Conservation (phyloP, 1,140 invertebrate genomes). For the Solenopsis invicta region DNA sequence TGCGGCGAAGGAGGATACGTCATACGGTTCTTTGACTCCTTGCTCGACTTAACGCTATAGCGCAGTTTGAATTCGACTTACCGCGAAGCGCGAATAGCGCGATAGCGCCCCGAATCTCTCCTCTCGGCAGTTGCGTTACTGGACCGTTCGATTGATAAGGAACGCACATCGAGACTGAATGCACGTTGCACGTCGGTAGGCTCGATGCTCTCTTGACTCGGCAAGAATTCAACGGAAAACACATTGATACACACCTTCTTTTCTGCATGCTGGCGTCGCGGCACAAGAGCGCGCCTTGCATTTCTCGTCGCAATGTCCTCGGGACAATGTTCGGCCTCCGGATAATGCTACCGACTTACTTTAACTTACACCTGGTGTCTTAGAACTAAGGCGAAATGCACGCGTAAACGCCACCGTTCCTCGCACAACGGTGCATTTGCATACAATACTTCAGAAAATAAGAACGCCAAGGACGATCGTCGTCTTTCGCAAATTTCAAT, state of each 20-base stretch:
- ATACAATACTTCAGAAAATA: neutral
- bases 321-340: slow-evolving; percentile 43
- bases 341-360: slow-evolving; percentile 18
- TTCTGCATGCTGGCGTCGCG: slow-evolving; percentile 70
- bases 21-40: neutral
- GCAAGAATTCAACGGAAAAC: slow-evolving; percentile 74
- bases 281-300: slow-evolving; percentile 54
- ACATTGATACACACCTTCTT: slow-evolving; percentile 72
- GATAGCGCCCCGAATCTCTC: neutral
- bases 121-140: slow-evolving; percentile 12
- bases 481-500: slow-evolving; percentile 25
- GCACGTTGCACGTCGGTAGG: neutral
- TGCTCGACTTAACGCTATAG: neutral
- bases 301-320: slow-evolving; percentile 51
- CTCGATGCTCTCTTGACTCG: slow-evolving; percentile 67
- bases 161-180: slow-evolving; percentile 28
- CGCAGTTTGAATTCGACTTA: neutral
- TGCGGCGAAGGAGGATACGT: neutral
- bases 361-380: neutral
- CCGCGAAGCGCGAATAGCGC: neutral
- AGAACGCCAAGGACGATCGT: neutral
- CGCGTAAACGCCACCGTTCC: neutral
- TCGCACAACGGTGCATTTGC: neutral
- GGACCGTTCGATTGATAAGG: neutral
- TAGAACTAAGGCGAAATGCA: neutral